Base-by-base conservation (phyloP, 2,113 vertebrate species). In the Oryzias woworae region DNA sequence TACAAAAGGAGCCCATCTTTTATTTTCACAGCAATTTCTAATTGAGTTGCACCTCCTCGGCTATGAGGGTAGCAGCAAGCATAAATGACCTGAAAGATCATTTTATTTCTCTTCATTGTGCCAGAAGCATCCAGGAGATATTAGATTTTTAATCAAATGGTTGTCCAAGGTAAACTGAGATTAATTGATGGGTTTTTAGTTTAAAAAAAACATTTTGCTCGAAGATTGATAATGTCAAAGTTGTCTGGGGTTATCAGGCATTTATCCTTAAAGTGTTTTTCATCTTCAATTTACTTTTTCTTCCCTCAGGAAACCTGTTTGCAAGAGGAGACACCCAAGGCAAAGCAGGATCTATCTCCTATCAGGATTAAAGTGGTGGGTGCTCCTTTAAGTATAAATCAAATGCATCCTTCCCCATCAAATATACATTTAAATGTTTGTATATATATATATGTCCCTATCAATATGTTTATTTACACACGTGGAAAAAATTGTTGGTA, bases 351-450 rank as follows among this genome's bases (percentile, higher is more conserved):
- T 75, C 80, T 91, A 58, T 93, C 92, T 28, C 90, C 92, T 22
- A 92, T 91, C 75, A 77, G 73, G 80, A 89, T 93, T 65, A 91
- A 92, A 68, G 87, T 92, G 89, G 89, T 92, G 65, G 58, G 88
- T 85, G 50, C 49, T 53, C 28, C 57, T 66, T 68, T 71, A 77
- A 59, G 2, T 13, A 28, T 7, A 26, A 5, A 47, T 68, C 3
- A n/a, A 28, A 58, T 48, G 18, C 15, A 58, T 26, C 15, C 1
- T 0, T 56, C 26, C 54, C 18, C 31, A 36, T 12, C 2, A 36
- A 36, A 36, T 10, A 36, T 36, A 36, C 36, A 36, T 36, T 36
- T 36, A 36, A 36, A 36, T 36, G 36, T 12, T 2, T 36, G 10
- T 10, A 36, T 36, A 20, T 20, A 20, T 20, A 20, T 20, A 36